These are phyloP conservation scores for Neodiprion lecontei DNA, from an alignment of 1,140 invertebrate species.

Conservation along the genomic window DNA sequence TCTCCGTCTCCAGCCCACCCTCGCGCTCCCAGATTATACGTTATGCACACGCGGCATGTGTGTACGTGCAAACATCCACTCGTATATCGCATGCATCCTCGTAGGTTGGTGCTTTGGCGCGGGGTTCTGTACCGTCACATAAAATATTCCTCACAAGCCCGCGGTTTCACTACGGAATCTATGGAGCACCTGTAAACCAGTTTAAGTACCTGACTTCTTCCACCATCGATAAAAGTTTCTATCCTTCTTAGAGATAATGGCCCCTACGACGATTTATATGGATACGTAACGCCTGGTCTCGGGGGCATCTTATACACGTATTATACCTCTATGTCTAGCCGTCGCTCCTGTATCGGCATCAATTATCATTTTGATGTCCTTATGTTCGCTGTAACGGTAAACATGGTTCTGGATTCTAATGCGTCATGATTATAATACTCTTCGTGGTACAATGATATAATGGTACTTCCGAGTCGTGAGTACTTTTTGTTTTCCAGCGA, in stretches of 20 bases:
- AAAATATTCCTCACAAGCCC: not conserved
- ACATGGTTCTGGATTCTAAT: too few species aligned
- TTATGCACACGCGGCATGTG: not conserved
- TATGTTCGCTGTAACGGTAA: too few species aligned
- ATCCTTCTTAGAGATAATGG: not conserved
- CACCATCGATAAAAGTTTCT: not conserved
- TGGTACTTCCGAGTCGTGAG: too few species aligned
- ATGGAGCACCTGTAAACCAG: constrained; percentile 3
- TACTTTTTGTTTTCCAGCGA: too few species aligned
- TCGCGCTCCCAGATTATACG: not conserved
- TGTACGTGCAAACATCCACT: not conserved
- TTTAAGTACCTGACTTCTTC: not conserved
- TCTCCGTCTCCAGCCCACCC: not conserved
- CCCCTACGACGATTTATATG: too few species aligned
- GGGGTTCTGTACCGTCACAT: not conserved
- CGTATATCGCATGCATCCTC: not conserved
- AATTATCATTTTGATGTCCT: too few species aligned
- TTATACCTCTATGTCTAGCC: too few species aligned
- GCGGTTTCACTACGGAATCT: not conserved
- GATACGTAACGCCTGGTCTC: too few species aligned
- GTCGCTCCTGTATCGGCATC: too few species aligned
- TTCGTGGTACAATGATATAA: too few species aligned
- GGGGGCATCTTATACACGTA: too few species aligned
- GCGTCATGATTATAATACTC: too few species aligned
- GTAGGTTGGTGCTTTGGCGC: not conserved